Base-by-base conservation (phyloP, 2,113 vertebrate genomes). In the Callospermophilus lateralis region DNA sequence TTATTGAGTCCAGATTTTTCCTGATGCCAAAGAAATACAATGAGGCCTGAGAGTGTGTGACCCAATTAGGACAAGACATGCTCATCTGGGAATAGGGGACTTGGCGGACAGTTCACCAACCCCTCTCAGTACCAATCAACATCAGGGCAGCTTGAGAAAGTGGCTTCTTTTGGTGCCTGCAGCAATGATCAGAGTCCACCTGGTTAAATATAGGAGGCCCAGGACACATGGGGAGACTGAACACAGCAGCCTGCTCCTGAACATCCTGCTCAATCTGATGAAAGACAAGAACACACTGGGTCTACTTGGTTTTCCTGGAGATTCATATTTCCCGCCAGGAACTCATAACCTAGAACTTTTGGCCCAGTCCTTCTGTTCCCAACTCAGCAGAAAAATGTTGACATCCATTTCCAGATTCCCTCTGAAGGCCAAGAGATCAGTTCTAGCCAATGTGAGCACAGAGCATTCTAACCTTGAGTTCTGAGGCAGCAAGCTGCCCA, bases 321-420 rank as follows among this genome's bases (percentile, higher is more conserved):
- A 12, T 76, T 84, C 13, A 0, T 42, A 55, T 79, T 84, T 84
- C 76, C 45, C 84, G 76, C 73, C n/a, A 70, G 74, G 58, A 85
- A 32, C 61, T 34, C 42, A 89, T 53, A 68, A 48, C 61, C 32
- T 84, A 78, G 68, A 95, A 81, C 51, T 94, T 76, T 55, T n/a
- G 19, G 70, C 53, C 65, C 45, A 51, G 34, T 19, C 28, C 42
- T 37, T 20, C 22, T 63, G 20, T 65, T 96, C 84, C 37, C 76
- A 84, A 42, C 42, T 95, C 61, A 78, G 72, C 58, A 95, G 78
- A 68, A 97, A 89, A 77, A 32, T 19, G 79, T 28, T 93, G 37
- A 77, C 39, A 67, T 15, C 4, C 1, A 83, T 58, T 89, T 90
- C 37, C 74, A 53, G n/a, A 67, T 79, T 81, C 87, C 78, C 48